These are phyloP conservation scores for Apocrypta bakeri DNA, from an alignment of 1,140 invertebrate genomes.

Conservation along the genomic window DNA sequence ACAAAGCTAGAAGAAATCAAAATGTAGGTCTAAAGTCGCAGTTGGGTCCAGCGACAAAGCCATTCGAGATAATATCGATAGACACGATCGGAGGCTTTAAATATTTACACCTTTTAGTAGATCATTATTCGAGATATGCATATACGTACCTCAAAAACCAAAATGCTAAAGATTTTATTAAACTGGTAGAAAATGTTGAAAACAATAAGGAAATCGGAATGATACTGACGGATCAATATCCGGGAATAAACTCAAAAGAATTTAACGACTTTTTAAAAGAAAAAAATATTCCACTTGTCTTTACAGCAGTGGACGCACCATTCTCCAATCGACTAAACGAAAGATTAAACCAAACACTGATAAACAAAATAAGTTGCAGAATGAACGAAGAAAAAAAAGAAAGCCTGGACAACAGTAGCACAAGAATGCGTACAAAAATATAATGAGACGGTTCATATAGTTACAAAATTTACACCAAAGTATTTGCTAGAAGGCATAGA, in stretches of 20 bases:
- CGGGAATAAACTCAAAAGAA: constrained; percentile 53
- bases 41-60: constrained; percentile 48
- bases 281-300: constrained; percentile 42
- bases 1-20: constrained; percentile 46
- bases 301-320: constrained; percentile 49
- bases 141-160: constrained; percentile 38
- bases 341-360: constrained; percentile 47
- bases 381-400: constrained; percentile 48
- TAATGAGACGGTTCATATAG: constrained; percentile 45
- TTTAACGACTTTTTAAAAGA: constrained; percentile 50
- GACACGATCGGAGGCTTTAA: constrained; percentile 54
- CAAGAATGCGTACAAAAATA: constrained; percentile 34
- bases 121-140: constrained; percentile 47
- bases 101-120: constrained; percentile 9
- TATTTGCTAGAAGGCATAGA: constrained; percentile 40
- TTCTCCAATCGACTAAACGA: constrained; percentile 52
- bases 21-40: constrained; percentile 52
- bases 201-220: constrained; percentile 37
- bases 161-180: constrained; percentile 40
- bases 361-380: constrained; percentile 50
- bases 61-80: constrained; percentile 51
- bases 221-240: constrained; percentile 53
- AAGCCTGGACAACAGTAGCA: constrained; percentile 38
- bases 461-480: constrained; percentile 37
- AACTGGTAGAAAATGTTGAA: constrained; percentile 33